Base-by-base conservation (phyloP, 2,113 vertebrate genomes). In the Zapus hudsonius region DNA sequence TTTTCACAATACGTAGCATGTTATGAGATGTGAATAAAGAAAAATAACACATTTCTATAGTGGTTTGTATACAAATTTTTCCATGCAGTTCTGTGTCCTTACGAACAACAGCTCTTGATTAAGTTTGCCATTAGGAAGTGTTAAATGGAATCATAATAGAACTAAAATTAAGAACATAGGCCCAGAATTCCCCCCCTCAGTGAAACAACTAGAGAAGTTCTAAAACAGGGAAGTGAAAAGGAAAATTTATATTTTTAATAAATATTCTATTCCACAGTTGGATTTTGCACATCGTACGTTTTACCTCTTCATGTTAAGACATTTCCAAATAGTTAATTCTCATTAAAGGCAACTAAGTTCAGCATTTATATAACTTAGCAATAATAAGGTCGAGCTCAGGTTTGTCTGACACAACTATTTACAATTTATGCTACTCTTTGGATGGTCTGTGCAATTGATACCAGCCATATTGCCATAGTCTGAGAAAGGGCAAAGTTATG, bases 1-100 rank as follows among this genome's bases (percentile, higher is more conserved):
- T 79, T 93, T 93, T 83, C n/a, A 80, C 47, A 87, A 96, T 89
- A 72, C 36, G 52, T 66, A 67, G 29, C 40, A 55, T 11, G 87
- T 93, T 73, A 67, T 74, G 36, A 72, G 27, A 86, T 86, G 63
- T 81, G 83, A 93, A 89, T 59, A 16, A 92, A 80, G 66, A 74
- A 73, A 88, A 22, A 74, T 20, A 79, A 84, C 55, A 70, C 42
- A 73, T 93, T 84, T 92, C 75, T 81, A 67, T 57, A 74, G 42
- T 25, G 36, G 22, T n/a, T 72, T 13, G 23, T 27, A 83, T 55
- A 76, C 29, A 94, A 2, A 66, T 70, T 80, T 38, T 29, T 36
- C 23, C 36, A 87, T 33, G 25, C 47, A 87, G 63, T 59, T 81
- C 78, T 78, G 76, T 87, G 80, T 82, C 72, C 92, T 38, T 40